Conservation (phyloP, 2,113 vertebrate species). For the Oryzias celebensis region DNA sequence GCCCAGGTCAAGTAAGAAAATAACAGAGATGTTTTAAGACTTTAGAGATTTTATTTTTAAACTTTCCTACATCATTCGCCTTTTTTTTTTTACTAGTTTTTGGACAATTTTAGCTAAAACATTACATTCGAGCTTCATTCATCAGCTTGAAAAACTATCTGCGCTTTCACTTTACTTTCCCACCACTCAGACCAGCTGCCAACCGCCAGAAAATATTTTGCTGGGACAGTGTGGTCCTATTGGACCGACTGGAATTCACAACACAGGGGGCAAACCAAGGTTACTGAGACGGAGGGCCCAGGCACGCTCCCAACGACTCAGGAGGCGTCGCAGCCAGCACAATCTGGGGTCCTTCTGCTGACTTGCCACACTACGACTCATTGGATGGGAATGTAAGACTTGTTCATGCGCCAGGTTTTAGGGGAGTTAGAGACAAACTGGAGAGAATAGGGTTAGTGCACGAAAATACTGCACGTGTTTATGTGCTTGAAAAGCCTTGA, state of each 20-base stretch:
- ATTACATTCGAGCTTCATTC: constrained; percentile 48
- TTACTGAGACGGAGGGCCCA: constrained; percentile 63
- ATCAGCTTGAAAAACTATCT: constrained; percentile 56
- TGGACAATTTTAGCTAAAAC: constrained; percentile 31
- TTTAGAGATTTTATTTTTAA: neutral
- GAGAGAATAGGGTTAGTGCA: constrained; percentile 44
- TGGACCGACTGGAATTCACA: constrained; percentile 67
- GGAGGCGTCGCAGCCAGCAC: constrained; percentile 55
- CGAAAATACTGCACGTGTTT: constrained; percentile 27
- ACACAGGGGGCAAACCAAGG: constrained; percentile 71
- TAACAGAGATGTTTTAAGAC: neutral
- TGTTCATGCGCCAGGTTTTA: constrained; percentile 59
- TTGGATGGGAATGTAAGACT: constrained; percentile 67
- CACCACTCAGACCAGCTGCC: constrained; percentile 54
- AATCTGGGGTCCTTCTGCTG: constrained; percentile 75
- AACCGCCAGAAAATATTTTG: constrained; percentile 60
- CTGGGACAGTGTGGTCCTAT: constrained; percentile 65
- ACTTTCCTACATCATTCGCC: constrained; percentile 5
- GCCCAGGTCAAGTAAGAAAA: neutral
- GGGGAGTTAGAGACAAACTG: constrained; percentile 52
- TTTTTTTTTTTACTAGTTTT: constrained; percentile 4
- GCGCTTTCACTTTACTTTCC: constrained; percentile 53
- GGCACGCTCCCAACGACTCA: constrained; percentile 62
- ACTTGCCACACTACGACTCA: constrained; percentile 66
- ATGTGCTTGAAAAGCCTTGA: constrained; percentile 56